Conservation (phyloP, 2,113 vertebrate genomes). For the Otolemur garnettii region DNA sequence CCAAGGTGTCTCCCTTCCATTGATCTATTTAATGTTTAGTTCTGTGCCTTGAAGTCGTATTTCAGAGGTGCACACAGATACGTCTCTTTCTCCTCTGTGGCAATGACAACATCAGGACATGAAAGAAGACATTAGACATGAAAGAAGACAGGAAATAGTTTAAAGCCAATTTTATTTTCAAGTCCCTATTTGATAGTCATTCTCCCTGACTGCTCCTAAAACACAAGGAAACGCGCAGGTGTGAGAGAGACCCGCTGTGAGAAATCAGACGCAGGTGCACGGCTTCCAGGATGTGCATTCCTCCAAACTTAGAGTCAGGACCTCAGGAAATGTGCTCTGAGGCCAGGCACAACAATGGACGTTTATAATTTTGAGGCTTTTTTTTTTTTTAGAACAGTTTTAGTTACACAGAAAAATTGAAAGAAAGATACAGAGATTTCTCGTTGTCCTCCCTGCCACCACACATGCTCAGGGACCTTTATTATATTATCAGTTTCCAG, state of each 20-base stretch:
- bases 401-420: neutral
- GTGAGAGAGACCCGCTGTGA: neutral
- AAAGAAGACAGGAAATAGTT: slow-evolving; percentile 52
- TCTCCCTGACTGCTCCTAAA: slow-evolving; percentile 20
- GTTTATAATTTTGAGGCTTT: neutral
- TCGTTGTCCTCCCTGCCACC: neutral
- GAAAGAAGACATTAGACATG: slow-evolving; percentile 53
- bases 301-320: neutral
- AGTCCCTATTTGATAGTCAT: slow-evolving; percentile 52
- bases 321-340: neutral
- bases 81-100: slow-evolving; percentile 40
- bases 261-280: neutral
- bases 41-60: slow-evolving; percentile 61
- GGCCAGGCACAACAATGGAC: fast-evolving
- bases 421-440: neutral
- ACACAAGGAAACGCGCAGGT: neutral
- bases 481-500: neutral
- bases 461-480: neutral
- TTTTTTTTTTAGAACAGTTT: neutral
- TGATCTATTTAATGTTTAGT: slow-evolving; percentile 68
- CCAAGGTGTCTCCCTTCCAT: slow-evolving; percentile 63
- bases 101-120: slow-evolving; percentile 55
- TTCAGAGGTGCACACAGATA: slow-evolving; percentile 36
- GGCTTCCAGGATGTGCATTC: neutral
- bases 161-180: slow-evolving; percentile 66